Base-by-base conservation (phyloP, 2,888 invertebrate species). In the Metacarcinus magister region DNA sequence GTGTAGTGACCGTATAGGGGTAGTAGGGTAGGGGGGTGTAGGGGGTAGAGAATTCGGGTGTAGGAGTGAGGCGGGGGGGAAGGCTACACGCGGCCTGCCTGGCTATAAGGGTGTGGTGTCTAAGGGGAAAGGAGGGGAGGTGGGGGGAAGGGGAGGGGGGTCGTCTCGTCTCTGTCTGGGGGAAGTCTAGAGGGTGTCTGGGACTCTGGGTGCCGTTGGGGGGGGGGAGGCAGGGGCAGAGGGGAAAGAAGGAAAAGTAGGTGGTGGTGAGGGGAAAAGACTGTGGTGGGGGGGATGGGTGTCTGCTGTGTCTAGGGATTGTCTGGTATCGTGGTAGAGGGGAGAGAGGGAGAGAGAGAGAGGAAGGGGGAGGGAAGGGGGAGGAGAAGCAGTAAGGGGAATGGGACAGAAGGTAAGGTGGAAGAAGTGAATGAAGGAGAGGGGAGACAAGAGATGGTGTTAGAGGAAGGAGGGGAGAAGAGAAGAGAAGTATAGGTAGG, bases 91-190 rank as follows among this genome's bases (percentile, higher is more conserved):
- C 82, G 82, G 82, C 32, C 32, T 82, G 82, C 82, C 82, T 82
- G 32, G 82, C 13, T 82, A 82, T n/a, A n/a, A 91, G 91, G 90
- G 91, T 44, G 46, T 44, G 91, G 91, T 91, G 91, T 82, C 32
- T 46, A 13, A 60, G 92, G 32, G 46, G 32, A n/a, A 28, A 32
- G 32, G 28, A 28, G 60, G 32, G 92, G 10, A 60, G 16, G 16
- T n/a, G n/a, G 43, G 28, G n/a, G 48, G 54, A 0, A 32, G 23
- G 32, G 32, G 82, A 32, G 7, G 10, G 82, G 82, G 32, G 82
- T 10, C 13, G 82, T 82, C 82, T 82, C 82, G 82, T 82, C 82
- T 23, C n/a, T 82, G 82, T 82, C 82, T 82, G 54, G 92, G 54
- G 92, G 92, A 92, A 32, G 43, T 46, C 48, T 48, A 54, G 54